Conservation (phyloP, 2,797 vertebrate genomes). For the Mormyrops attenuatus region DNA sequence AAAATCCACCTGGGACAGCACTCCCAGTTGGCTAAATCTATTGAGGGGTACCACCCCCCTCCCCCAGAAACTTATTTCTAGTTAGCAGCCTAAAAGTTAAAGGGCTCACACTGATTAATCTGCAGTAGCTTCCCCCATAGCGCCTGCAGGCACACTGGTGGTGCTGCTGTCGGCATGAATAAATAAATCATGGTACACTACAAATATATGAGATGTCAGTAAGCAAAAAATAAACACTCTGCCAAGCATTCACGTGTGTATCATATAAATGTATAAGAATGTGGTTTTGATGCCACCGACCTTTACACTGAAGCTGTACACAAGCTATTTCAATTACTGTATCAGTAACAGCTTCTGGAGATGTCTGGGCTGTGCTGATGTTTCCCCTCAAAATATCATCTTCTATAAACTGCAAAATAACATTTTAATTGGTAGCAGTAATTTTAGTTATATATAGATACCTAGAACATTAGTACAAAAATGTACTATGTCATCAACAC, state of each 20-base stretch:
- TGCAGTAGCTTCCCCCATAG: not conserved
- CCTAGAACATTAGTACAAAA: not conserved
- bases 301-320: slow-evolving; percentile 6
- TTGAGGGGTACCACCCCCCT: not conserved
- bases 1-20: not conserved
- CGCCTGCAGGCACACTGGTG: not conserved
- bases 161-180: not conserved
- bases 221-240: not conserved
- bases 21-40: not conserved
- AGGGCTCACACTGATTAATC: not conserved
- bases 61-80: not conserved
- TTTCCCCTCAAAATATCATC: not conserved
- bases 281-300: not conserved
- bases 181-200: not conserved
- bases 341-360: not conserved
- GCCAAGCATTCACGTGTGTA: not conserved
- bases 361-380: not conserved
- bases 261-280: not conserved
- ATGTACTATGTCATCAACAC: not conserved
- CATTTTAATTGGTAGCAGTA: no score
- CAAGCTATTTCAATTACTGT: not conserved
- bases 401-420: no score
- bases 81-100: not conserved
- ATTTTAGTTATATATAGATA: not conserved
- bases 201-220: not conserved